A percentile compares a stretch with the other conserved stretches of the same genome.
Evolutionary conservation across 2,888 invertebrate genomes (phyloP).

Genomic region (Nematopogon swammerdamellus): DNA sequence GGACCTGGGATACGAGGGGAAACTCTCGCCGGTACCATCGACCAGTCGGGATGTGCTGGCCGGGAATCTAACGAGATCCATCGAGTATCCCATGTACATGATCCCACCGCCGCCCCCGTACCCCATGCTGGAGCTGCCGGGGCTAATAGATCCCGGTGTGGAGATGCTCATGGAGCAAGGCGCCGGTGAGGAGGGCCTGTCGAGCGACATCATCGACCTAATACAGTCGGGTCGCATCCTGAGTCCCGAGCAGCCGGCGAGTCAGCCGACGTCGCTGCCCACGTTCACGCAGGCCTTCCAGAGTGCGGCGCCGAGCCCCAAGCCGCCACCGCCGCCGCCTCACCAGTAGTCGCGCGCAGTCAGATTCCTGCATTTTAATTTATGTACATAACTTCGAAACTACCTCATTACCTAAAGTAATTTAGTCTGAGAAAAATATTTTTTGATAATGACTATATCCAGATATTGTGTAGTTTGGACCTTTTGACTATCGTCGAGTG

Average conservation of each 20-base stretch:
- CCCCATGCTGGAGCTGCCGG: conserved; percentile 24
- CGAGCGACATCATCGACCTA: conserved; percentile 33
- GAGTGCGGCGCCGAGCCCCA: conserved; percentile 31
- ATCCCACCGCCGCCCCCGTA: conserved; percentile 32
- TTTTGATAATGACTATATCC: background rate
- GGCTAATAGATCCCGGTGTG: conserved; percentile 23
- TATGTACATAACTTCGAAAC: conserved; percentile 28
- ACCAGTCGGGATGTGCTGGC: conserved; percentile 8
- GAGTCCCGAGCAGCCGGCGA: conserved; percentile 28
- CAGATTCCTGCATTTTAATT: conserved; percentile 41
- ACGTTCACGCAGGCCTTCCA: conserved; percentile 51
- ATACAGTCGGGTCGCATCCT: conserved; percentile 1
- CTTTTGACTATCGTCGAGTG: background rate
- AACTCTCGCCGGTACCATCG: background rate
- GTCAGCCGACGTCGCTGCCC: conserved; percentile 26
- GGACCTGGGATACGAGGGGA: conserved; percentile 11
- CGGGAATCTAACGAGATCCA: conserved; percentile 29
- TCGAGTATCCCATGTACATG: conserved; percentile 38
- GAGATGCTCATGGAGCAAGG: conserved; percentile 39
- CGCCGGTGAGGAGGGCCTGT: conserved; percentile 40
- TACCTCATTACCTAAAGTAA: conserved; percentile 54
- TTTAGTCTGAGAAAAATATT: conserved; percentile 14
- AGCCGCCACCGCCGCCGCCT: conserved; percentile 46
- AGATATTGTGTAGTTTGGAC: background rate
- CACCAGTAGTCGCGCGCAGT: conserved; percentile 18